Evolutionary conservation across 30 jellyfish, hydroid and myxozoan species (phyloP).

Genomic region (Turritopsis dohrnii): DNA sequence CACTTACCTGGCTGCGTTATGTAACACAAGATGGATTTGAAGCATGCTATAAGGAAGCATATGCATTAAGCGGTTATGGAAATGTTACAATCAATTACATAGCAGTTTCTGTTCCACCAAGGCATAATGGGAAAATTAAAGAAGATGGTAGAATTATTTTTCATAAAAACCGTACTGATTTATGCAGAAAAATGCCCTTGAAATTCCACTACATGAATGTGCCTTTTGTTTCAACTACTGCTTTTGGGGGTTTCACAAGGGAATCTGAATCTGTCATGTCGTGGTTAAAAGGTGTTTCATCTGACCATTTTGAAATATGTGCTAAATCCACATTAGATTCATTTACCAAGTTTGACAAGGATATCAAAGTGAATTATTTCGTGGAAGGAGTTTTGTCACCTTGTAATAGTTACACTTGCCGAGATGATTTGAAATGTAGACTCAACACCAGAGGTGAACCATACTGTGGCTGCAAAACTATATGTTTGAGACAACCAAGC

Average conservation of each 20-base stretch:
- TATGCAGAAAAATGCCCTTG: neutral
- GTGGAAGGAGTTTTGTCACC: slow-evolving; percentile 1
- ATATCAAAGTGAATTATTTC: slow-evolving; percentile 6
- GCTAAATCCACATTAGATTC: neutral
- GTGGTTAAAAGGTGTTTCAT: neutral
- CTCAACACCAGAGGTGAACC: too few species aligned
- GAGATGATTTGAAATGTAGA: slow-evolving; percentile 23
- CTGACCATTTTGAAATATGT: neutral
- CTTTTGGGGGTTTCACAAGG: neutral
- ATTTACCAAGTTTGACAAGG: neutral
- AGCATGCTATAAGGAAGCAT: slow-evolving; percentile 15
- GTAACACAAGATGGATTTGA: slow-evolving; percentile 16
- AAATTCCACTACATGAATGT: neutral
- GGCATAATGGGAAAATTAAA: neutral
- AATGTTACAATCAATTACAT: slow-evolving; percentile 5
- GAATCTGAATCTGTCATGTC: neutral
- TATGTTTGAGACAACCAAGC: neutral
- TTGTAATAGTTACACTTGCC: neutral
- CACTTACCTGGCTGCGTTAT: slow-evolving; percentile 3
- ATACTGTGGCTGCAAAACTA: slow-evolving; percentile 29
- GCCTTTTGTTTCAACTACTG: neutral
- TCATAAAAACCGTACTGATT: neutral
- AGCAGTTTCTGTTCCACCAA: neutral
- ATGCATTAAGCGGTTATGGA: slow-evolving; percentile 11
- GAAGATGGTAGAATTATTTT: neutral